Evolutionary conservation across 2,888 invertebrate species (phyloP).

Genomic region (Trimorus sp.): DNA sequence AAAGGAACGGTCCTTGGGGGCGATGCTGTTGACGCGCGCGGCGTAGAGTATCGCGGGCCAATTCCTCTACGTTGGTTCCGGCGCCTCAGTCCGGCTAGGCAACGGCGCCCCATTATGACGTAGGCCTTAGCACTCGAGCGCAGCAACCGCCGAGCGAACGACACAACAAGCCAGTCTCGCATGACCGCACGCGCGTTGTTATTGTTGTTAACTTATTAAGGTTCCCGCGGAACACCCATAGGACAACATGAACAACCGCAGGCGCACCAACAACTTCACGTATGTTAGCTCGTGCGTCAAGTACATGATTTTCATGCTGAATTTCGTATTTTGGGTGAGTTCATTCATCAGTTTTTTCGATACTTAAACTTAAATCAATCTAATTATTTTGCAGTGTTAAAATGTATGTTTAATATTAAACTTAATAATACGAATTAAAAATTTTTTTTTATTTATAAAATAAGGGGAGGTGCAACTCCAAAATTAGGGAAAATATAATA

Average conservation of each 20-base stretch:
- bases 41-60: not conserved
- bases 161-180: conserved; percentile 20
- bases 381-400: no score
- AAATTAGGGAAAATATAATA: no score
- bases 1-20: not conserved
- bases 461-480: no score
- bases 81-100: conserved; percentile 1
- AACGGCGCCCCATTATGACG: conserved; percentile 20
- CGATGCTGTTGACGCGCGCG: conserved; percentile 25
- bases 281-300: conserved; percentile 94
- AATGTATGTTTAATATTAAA: no score
- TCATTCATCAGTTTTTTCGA: not conserved
- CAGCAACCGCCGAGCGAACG: conserved; percentile 18
- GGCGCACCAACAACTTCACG: conserved; percentile 88
- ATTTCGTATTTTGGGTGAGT: conserved; percentile 95
- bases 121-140: not conserved
- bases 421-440: no score
- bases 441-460: no score
- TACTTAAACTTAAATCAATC: no score
- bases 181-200: conserved; percentile 36
- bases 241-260: conserved; percentile 82
- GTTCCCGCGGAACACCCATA: not conserved
- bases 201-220: conserved; percentile 17
- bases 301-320: conserved; percentile 93
- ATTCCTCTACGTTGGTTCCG: not conserved